phyloP scores from a whole-genome alignment of 2,113 vertebrate genomes.

The Illadopsis cleaveri region DNA sequence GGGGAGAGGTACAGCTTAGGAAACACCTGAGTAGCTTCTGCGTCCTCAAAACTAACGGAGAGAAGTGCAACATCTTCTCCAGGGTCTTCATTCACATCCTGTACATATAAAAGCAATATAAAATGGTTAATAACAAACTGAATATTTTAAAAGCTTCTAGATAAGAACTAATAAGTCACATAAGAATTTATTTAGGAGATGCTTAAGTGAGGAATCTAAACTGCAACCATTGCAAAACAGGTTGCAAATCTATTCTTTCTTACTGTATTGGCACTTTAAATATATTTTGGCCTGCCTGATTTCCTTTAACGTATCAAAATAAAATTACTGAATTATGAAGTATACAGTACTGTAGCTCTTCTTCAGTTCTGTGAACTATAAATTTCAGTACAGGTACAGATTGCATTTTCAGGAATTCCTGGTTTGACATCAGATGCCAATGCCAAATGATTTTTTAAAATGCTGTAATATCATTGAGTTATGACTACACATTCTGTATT shows the following conservation, averaged over 20 bases:
- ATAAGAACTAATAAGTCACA: background rate
- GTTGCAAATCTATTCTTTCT: background rate
- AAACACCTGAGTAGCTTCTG: conserved; percentile 97
- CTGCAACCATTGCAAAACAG: background rate
- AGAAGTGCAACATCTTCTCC: conserved; percentile 96
- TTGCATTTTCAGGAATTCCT: background rate
- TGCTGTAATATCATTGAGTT: background rate
- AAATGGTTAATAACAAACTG: background rate
- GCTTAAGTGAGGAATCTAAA: background rate
- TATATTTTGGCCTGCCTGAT: background rate
- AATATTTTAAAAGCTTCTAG: background rate
- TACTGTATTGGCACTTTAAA: background rate
- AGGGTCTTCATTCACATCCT: conserved; percentile 95
- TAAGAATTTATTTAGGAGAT: background rate
- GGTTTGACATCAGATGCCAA: background rate
- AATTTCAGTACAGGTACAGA: background rate
- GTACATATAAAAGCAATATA: background rate
- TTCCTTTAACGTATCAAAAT: background rate
- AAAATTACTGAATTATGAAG: background rate
- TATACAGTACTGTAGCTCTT: background rate
- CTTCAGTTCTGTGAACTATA: background rate
- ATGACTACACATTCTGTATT: background rate
- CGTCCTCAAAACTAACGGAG: conserved; percentile 95
- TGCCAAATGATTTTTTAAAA: background rate
- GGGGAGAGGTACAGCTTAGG: conserved; percentile 96